Conservation (phyloP, 2,888 invertebrate species). For the Callimorpha dominula region DNA sequence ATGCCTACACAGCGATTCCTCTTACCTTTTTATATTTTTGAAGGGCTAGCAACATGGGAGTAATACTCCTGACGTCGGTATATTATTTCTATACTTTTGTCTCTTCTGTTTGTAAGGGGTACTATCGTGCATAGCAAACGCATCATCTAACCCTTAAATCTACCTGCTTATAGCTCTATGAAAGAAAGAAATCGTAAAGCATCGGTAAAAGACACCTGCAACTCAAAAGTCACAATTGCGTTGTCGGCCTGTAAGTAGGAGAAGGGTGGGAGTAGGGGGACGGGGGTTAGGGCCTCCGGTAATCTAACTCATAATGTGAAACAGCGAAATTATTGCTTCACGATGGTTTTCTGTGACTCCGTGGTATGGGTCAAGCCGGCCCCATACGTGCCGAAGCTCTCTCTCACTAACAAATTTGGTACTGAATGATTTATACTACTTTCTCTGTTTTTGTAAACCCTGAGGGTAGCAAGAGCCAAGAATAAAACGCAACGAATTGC, state of each 20-base stretch:
- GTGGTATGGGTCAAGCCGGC: too few relatives aligned
- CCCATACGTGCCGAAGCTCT: too few relatives aligned
- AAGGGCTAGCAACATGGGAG: neutral
- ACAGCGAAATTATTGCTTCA: too few relatives aligned
- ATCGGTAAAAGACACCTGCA: neutral
- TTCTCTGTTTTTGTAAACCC: neutral
- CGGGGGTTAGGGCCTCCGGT: too few relatives aligned
- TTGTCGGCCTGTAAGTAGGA: too few relatives aligned
- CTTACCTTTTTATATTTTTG: constrained; percentile 4
- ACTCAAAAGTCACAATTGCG: too few relatives aligned
- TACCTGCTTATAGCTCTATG: neutral
- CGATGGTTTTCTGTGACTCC: too few relatives aligned
- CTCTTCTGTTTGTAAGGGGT: neutral
- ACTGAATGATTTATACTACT: too few relatives aligned
- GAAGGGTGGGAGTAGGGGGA: too few relatives aligned
- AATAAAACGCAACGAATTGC: neutral
- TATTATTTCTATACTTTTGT: neutral
- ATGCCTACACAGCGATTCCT: neutral
- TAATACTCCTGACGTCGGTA: neutral
- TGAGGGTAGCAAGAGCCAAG: neutral
- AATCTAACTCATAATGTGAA: too few relatives aligned
- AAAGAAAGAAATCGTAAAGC: neutral
- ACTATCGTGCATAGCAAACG: neutral
- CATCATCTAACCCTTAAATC: neutral
- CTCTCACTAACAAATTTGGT: too few relatives aligned